Evolutionary conservation across 2,797 vertebrate species (phyloP), one percentile per base, ranked within the genome.

Genomic region (Spea hammondii): DNA sequence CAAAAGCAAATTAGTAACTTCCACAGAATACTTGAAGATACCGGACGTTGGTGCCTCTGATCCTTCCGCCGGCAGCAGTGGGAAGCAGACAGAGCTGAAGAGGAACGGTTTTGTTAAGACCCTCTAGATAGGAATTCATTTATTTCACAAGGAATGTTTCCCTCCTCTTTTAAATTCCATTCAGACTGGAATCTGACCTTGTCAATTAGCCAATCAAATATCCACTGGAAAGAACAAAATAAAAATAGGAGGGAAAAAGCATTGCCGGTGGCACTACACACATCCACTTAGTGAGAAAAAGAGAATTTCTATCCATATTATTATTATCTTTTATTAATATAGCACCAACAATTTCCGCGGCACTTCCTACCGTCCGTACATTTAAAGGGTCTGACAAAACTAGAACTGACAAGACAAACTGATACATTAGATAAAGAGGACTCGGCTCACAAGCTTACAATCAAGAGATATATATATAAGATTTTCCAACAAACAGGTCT

Each of bases 91-190:
- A 17, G 17, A 50, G 10, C 9, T 3, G 12, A 17, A 4, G 65
- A 12, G 8, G 72, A 44, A 59, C 8, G 55, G 32, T 47, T 79
- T 76, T 80, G 79, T 76, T 76, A 54, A 76, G 79, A 80, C 70
- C 71, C 66, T 48, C 55, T 47, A 48, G 53, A 17, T 59, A 72
- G 9, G 17, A 13, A 72, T 55, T 70, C 73, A 49, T 66, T 64
- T 60, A 70, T 70, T 55, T 51, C 13, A 45, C 4, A 8, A 66
- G 68, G 46, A 66, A 60, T 10, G 11, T 62, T 12, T 72, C 57
- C 73, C 60, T 17, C 79, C 68, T 66, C 62, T 47, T 62, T 62
- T 54, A 65, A 74, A 80, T 80, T 76, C 79, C 79, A 51, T 49
- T 57, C 47, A 0, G 12, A 51, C 67, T 76, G 79, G 73, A 70